Percentiles rank a stretch among this genome's conserved stretches.
phyloP scores from a whole-genome alignment of 1,140 invertebrate genomes.

The Lepidurus packardi region DNA sequence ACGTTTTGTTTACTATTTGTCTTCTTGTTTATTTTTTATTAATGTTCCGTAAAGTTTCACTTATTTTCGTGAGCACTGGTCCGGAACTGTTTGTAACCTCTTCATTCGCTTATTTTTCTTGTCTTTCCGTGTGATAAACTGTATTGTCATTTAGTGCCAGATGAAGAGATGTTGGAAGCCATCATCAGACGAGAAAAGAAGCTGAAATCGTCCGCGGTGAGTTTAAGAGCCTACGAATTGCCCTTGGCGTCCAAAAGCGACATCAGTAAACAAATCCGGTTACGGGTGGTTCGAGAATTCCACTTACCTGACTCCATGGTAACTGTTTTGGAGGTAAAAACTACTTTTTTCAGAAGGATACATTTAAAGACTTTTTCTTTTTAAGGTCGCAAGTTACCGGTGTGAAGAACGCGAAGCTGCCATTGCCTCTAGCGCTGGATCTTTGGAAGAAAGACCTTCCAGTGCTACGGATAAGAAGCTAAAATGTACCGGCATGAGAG shows the following conservation, averaged over 20 bases:
- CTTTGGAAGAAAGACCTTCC: neutral
- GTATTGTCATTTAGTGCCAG: slow-evolving; percentile 55
- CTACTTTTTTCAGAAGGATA: slow-evolving; percentile 37
- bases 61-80: too few species aligned
- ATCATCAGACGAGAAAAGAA: slow-evolving; percentile 84
- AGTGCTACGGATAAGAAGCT: neutral
- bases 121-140: neutral
- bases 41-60: too few species aligned
- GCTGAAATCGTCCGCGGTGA: slow-evolving; percentile 68
- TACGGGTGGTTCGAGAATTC: slow-evolving; percentile 87
- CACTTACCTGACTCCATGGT: slow-evolving; percentile 86
- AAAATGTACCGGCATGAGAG: slow-evolving; percentile 40
- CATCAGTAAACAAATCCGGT: slow-evolving; percentile 69
- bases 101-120: too few species aligned
- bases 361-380: neutral
- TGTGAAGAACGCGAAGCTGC: slow-evolving; percentile 35
- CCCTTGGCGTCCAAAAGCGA: slow-evolving; percentile 68
- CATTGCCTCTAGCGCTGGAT: slow-evolving; percentile 31
- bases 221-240: slow-evolving; percentile 66
- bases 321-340: slow-evolving; percentile 62
- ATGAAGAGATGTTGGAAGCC: slow-evolving; percentile 63
- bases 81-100: too few species aligned
- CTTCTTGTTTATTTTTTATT: too few species aligned
- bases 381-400: slow-evolving; percentile 37
- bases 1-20: too few species aligned